phyloP scores from a whole-genome alignment of 2,888 invertebrate genomes.

The Elgonia sp. region DNA sequence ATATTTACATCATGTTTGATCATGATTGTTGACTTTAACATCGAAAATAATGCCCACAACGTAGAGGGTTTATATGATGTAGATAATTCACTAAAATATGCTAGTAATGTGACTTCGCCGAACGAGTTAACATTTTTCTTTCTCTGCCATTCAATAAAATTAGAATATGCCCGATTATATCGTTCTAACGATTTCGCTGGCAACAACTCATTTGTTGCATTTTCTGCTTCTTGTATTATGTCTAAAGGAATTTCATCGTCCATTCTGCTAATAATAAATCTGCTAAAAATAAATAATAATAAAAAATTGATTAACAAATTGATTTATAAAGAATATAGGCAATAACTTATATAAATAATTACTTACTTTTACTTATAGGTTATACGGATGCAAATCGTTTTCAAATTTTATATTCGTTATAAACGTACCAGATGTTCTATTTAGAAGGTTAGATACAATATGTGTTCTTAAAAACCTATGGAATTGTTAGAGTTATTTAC shows the following conservation, averaged over 20 bases:
- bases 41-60: neutral
- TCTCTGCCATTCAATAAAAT: slow-evolving; percentile 1
- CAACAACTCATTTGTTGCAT: neutral
- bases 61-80: neutral
- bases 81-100: neutral
- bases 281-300: too few species aligned
- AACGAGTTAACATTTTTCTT: neutral
- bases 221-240: neutral
- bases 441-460: too few species aligned
- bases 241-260: neutral
- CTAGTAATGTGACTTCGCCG: neutral
- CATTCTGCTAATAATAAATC: too few species aligned
- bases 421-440: too few species aligned
- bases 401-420: too few species aligned
- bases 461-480: too few species aligned
- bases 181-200: neutral
- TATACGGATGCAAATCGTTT: too few species aligned
- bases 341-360: too few species aligned
- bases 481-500: too few species aligned
- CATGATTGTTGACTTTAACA: neutral
- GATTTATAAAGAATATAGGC: too few species aligned
- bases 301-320: too few species aligned
- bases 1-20: neutral
- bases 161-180: neutral
- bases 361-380: too few species aligned